Conservation (phyloP, 2,113 vertebrate species). For the Megaceryle maxima region DNA sequence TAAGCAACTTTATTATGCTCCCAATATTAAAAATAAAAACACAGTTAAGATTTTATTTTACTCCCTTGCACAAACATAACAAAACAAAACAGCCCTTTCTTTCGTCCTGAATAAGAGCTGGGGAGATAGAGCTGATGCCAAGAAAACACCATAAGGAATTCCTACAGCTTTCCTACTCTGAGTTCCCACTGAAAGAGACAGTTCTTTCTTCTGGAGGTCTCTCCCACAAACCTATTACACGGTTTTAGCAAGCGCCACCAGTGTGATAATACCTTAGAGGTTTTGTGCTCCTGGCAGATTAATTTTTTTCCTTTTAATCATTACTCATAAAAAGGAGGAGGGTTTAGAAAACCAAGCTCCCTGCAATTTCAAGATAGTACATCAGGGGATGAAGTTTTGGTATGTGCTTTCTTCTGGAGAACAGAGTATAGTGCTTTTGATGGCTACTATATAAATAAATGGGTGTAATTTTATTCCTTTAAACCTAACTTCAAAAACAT, state of each 20-base stretch:
- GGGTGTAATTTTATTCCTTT: slow-evolving; percentile 46
- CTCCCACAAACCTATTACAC: background rate
- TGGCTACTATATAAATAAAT: slow-evolving; percentile 51
- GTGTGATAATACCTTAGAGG: background rate
- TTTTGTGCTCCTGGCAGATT: background rate
- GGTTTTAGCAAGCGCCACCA: background rate
- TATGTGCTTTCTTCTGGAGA: slow-evolving; percentile 10
- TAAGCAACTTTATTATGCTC: slow-evolving; percentile 40
- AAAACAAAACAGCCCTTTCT: slow-evolving; percentile 36
- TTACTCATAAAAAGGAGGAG: background rate
- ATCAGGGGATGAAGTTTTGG: background rate
- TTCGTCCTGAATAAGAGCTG: background rate
- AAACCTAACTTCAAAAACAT: slow-evolving; percentile 37
- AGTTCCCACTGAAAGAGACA: background rate
- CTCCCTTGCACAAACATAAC: slow-evolving; percentile 21
- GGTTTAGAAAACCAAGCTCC: background rate
- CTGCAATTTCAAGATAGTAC: slow-evolving; percentile 40
- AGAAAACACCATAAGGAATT: background rate
- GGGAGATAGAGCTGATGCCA: slow-evolving; percentile 1
- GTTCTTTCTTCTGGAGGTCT: slow-evolving; percentile 5
- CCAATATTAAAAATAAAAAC: slow-evolving; percentile 49
- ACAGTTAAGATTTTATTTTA: slow-evolving; percentile 43
- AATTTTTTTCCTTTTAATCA: slow-evolving; percentile 3
- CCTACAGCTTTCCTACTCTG: background rate
- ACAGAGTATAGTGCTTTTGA: background rate